Conservation (phyloP, 2,888 invertebrate species). For the Catotricha subobsoleta region DNA sequence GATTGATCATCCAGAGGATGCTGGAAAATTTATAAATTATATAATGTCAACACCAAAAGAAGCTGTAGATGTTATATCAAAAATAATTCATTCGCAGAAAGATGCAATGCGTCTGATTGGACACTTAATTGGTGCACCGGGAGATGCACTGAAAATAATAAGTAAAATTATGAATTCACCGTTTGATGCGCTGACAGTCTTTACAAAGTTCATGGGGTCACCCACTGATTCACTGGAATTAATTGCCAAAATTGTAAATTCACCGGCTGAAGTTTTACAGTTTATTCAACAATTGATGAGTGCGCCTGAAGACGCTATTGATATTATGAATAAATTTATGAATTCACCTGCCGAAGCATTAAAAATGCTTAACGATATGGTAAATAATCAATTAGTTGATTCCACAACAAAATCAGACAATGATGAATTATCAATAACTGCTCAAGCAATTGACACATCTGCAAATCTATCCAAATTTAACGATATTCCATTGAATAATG, state of each 20-base stretch:
- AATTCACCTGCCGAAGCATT: conserved; percentile 29
- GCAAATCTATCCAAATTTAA: neutral
- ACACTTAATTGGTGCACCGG: conserved; percentile 27
- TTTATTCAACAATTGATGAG: conserved; percentile 28
- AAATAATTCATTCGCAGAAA: conserved; percentile 25
- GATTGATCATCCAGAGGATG: conserved; percentile 24
- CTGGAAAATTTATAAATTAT: conserved; percentile 25
- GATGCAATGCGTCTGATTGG: conserved; percentile 27
- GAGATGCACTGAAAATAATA: conserved; percentile 28
- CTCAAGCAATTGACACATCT: neutral
- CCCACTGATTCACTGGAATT: conserved; percentile 31
- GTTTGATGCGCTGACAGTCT: conserved; percentile 29
- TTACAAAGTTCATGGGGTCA: conserved; percentile 30
- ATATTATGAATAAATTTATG: conserved; percentile 30
- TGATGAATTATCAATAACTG: neutral
- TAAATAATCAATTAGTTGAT: conserved; percentile 11
- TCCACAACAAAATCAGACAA: conserved; percentile 6
- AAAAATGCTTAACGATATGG: conserved; percentile 25
- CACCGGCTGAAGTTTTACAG: conserved; percentile 27
- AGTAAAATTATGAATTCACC: conserved; percentile 31
- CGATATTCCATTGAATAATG: too few species aligned
- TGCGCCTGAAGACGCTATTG: conserved; percentile 28
- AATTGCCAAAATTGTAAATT: conserved; percentile 28
- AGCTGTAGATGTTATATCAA: conserved; percentile 23
- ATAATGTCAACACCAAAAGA: conserved; percentile 26